Evolutionary conservation across 2,113 vertebrate species (phyloP).

Genomic region (Cryptomyrus ogoouensis): DNA sequence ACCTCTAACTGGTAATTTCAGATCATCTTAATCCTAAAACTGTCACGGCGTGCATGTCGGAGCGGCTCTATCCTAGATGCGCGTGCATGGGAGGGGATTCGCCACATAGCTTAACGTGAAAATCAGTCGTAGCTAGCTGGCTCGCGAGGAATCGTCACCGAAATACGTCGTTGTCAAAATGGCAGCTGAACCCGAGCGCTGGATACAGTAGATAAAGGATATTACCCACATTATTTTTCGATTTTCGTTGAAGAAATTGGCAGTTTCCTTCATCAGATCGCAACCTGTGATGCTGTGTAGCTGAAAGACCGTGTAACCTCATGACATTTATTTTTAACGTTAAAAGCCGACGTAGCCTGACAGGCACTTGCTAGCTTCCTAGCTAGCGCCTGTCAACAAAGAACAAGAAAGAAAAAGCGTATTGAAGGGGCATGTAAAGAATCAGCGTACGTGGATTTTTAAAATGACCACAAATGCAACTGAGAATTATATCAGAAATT

Average conservation of each 20-base stretch:
- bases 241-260: neutral
- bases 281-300: neutral
- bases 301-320: neutral
- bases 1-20: constrained; percentile 18
- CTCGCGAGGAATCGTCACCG: neutral
- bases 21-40: neutral
- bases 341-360: neutral
- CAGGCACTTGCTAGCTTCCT: neutral
- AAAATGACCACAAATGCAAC: constrained; percentile 29
- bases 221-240: neutral
- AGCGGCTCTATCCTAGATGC: neutral
- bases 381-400: constrained; percentile 50
- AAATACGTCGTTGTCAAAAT: constrained; percentile 16
- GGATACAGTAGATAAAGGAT: neutral
- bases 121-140: constrained; percentile 18
- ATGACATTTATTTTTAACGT: neutral
- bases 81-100: neutral
- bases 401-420: constrained; percentile 29
- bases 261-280: too few species aligned
- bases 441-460: constrained; percentile 31
- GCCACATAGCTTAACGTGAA: neutral
- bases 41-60: neutral
- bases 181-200: constrained; percentile 13
- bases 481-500: neutral
- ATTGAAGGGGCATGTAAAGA: constrained; percentile 38